A percentile compares a stretch with the other conserved stretches of the same genome.
Evolutionary conservation across 2,888 invertebrate genomes (phyloP).

Genomic region (Prosopocoilus inquinatus): DNA sequence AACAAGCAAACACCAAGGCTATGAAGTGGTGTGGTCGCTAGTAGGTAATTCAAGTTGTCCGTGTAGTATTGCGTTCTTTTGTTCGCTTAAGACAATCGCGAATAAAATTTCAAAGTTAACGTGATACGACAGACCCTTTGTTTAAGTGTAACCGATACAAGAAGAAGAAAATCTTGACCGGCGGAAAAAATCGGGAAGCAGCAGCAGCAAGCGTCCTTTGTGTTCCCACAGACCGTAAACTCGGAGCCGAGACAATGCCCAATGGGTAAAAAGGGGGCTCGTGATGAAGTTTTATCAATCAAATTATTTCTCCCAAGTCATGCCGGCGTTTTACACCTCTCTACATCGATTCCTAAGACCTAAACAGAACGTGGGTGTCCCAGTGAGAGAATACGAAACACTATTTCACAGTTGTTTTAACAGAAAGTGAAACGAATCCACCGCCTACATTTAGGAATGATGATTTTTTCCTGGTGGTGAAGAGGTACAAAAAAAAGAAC

Average conservation of each 20-base stretch:
- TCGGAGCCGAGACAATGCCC: conserved; percentile 6
- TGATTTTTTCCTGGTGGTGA: too few species aligned
- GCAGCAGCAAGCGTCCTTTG: conserved; percentile 4
- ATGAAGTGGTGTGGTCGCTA: conserved; percentile 5
- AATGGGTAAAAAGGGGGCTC: conserved; percentile 28
- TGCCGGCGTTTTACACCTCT: conserved; percentile 33
- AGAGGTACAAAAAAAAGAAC: too few species aligned
- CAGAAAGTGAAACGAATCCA: conserved; percentile 2
- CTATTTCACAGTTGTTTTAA: conserved; percentile 40
- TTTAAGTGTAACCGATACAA: conserved; percentile 35
- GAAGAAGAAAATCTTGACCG: conserved; percentile 10
- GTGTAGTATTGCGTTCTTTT: conserved; percentile 29
- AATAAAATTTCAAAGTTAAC: conserved; percentile 38
- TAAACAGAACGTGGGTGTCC: conserved; percentile 36
- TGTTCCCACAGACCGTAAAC: conserved; percentile 22
- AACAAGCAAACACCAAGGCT: neutral
- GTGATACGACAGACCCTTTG: conserved; percentile 32
- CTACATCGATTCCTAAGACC: conserved; percentile 26
- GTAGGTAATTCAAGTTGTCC: conserved; percentile 32
- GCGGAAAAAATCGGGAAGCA: conserved; percentile 13
- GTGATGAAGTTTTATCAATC: conserved; percentile 44
- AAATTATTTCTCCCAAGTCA: conserved; percentile 41
- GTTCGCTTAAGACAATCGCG: conserved; percentile 37
- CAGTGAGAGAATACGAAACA: conserved; percentile 29
- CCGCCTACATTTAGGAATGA: too few species aligned